Percentiles rank a stretch among this genome's conserved stretches.
Conservation (phyloP, 2,888 invertebrate genomes). For the Tribolium freemani region DNA sequence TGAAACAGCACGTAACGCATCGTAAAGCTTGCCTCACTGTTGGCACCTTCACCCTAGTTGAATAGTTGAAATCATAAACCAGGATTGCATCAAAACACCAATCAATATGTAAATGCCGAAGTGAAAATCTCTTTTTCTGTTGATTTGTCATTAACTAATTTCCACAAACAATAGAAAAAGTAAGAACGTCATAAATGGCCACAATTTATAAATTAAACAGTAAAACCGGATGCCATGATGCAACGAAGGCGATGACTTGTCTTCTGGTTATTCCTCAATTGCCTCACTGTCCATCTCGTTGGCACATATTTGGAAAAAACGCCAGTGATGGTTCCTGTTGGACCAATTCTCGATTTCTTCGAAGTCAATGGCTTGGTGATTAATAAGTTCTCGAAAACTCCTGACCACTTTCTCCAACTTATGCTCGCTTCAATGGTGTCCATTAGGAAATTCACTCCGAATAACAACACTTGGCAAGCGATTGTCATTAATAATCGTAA, state of each 20-base stretch:
- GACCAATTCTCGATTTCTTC: constrained; percentile 48
- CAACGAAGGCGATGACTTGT: constrained; percentile 1
- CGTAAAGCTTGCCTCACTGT: neutral
- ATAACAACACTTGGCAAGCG: constrained; percentile 41
- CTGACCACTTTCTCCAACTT: constrained; percentile 63
- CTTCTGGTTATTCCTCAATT: constrained; percentile 7
- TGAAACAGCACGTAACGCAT: neutral
- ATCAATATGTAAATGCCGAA: neutral
- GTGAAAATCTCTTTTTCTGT: neutral
- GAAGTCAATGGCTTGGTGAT: constrained; percentile 61
- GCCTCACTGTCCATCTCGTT: neutral
- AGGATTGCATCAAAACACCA: neutral
- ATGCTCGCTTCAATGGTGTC: constrained; percentile 58
- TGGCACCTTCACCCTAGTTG: neutral
- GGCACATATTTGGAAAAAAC: constrained; percentile 10
- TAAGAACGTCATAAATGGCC: neutral
- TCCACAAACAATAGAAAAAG: neutral
- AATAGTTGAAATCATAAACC: neutral
- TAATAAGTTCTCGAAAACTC: constrained; percentile 65
- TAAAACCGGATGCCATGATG: constrained; percentile 17
- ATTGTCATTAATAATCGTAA: constrained; percentile 39
- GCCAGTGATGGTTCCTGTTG: constrained; percentile 14
- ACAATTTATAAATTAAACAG: neutral
- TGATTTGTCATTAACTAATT: neutral
- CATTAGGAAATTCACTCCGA: constrained; percentile 41